A percentile compares a stretch with the other conserved stretches of the same genome.
These are phyloP conservation scores for Luffia ferchaultella DNA, from an alignment of 2,888 invertebrate species.

Conservation along the genomic window DNA sequence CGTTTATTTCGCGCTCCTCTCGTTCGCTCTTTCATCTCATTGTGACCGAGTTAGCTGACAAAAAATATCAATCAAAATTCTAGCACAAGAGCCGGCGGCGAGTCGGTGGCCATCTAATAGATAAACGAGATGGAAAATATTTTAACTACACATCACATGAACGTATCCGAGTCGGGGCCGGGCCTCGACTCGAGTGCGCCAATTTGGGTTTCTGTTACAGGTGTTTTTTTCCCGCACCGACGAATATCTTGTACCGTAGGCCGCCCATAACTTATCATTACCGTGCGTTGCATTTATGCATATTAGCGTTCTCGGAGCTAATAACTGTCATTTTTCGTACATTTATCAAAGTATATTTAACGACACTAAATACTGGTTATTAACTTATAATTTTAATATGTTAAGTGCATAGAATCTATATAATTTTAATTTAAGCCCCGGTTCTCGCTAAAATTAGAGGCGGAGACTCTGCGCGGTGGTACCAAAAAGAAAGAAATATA, in stretches of 20 bases:
- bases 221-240: slow-evolving; percentile 1
- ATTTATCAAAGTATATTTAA: too few species aligned
- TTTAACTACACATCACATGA: slow-evolving; percentile 27
- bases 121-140: slow-evolving; percentile 33
- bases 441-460: too few species aligned
- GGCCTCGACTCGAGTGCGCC: slow-evolving; percentile 33
- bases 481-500: too few species aligned
- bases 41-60: slow-evolving; percentile 60
- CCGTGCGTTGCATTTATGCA: neutral
- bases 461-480: too few species aligned
- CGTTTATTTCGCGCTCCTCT: slow-evolving; percentile 61
- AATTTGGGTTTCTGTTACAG: slow-evolving; percentile 38
- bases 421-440: too few species aligned
- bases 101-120: slow-evolving; percentile 37
- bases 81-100: slow-evolving; percentile 61
- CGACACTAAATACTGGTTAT: too few species aligned
- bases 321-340: neutral
- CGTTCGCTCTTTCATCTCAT: slow-evolving; percentile 61
- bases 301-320: neutral
- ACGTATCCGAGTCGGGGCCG: slow-evolving; percentile 31
- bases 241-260: slow-evolving; percentile 6
- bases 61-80: slow-evolving; percentile 68
- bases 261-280: slow-evolving; percentile 3
- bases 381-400: too few species aligned
- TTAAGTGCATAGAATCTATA: too few species aligned